These are phyloP conservation scores for Pelagia noctiluca DNA, from an alignment of 30 jellyfish, hydroid and myxozoan genomes.

Conservation along the genomic window DNA sequence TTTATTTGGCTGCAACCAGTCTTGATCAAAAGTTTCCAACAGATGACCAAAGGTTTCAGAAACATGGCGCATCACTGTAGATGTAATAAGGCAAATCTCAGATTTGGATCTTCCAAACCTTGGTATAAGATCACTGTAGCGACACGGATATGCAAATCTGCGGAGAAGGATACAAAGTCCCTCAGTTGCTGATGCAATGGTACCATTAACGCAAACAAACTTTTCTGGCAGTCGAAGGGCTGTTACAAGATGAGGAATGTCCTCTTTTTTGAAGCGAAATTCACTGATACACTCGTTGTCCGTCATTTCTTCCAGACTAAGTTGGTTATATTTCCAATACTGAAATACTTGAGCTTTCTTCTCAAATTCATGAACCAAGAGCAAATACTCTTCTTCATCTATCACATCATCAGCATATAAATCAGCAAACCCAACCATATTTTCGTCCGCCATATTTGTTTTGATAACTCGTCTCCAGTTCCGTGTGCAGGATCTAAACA, in stretches of 20 bases:
- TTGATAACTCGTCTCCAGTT: background rate
- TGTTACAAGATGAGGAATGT: conserved; percentile 34
- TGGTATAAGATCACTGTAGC: conserved; percentile 63
- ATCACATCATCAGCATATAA: background rate
- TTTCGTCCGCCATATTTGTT: conserved; percentile 21
- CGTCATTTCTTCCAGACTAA: conserved; percentile 31
- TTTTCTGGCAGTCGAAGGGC: conserved; percentile 53
- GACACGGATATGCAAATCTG: too few species aligned
- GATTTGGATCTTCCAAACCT: conserved; percentile 59
- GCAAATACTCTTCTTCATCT: background rate
- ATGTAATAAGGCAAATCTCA: conserved; percentile 25
- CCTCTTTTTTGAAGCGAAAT: conserved; percentile 52
- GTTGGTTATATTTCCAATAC: conserved; percentile 19
- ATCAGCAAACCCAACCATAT: background rate
- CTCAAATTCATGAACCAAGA: background rate
- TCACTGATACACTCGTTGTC: conserved; percentile 53
- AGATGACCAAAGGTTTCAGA: conserved; percentile 40
- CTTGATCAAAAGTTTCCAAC: conserved; percentile 49
- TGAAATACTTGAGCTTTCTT: conserved; percentile 22
- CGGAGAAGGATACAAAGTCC: conserved; percentile 56
- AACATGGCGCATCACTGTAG: conserved; percentile 26
- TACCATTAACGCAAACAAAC: conserved; percentile 60
- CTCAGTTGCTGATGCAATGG: conserved; percentile 54
- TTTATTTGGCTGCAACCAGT: conserved; percentile 42
- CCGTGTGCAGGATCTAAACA: background rate